Evolutionary conservation across 2,888 invertebrate genomes (phyloP).

Genomic region (Muschampia plurimacula): DNA sequence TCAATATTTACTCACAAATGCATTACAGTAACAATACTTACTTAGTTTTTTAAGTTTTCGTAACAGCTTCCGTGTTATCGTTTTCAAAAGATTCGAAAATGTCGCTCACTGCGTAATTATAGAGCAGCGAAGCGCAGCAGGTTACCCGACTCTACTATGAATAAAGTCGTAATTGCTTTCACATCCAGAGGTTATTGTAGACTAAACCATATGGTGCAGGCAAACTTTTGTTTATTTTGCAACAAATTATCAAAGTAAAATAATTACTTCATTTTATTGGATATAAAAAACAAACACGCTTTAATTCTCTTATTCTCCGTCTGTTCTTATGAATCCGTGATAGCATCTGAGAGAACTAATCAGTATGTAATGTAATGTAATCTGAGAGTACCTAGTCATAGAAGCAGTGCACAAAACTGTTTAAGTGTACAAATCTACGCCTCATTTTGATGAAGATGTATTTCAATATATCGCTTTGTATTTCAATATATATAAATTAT

Average conservation of each 20-base stretch:
- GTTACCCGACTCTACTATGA: conserved; percentile 69
- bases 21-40: conserved; percentile 84
- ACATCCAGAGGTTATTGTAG: conserved; percentile 62
- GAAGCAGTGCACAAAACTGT: no score
- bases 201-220: conserved; percentile 47
- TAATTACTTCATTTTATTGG: conserved; percentile 18
- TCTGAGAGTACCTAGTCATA: no score
- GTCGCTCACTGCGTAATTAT: conserved; percentile 82
- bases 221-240: conserved; percentile 57
- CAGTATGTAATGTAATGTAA: no score
- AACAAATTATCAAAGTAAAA: conserved; percentile 17
- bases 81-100: conserved; percentile 81
- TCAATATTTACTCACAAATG: conserved; percentile 85
- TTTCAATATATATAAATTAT: no score
- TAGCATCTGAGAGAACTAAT: no score
- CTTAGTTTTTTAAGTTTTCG: conserved; percentile 83
- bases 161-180: conserved; percentile 72
- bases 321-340: not conserved
- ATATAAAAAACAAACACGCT: not conserved
- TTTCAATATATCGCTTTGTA: no score
- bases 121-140: conserved; percentile 78
- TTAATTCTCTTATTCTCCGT: not conserved
- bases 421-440: no score
- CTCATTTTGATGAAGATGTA: no score
- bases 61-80: conserved; percentile 85